Evolutionary conservation across 2,113 vertebrate genomes (phyloP).

Genomic region (Podarcis cretensis): DNA sequence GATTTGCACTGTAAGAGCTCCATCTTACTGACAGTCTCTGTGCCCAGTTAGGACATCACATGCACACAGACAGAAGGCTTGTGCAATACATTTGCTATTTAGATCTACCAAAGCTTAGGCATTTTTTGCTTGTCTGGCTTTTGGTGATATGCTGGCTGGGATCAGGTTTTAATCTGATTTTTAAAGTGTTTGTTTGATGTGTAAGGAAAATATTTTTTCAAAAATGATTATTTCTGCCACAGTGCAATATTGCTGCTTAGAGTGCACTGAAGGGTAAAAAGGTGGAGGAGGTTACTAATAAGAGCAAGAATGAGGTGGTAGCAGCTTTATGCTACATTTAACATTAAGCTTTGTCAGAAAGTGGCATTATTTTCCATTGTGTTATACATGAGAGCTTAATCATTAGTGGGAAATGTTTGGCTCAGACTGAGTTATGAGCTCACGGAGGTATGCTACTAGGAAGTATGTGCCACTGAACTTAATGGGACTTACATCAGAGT

Average conservation of each 20-base stretch:
- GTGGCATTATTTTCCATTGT: background rate
- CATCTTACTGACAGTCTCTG: background rate
- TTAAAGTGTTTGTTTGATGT: background rate
- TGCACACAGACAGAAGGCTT: background rate
- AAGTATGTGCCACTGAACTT: background rate
- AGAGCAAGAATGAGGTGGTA: slow-evolving; percentile 8
- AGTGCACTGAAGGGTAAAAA: slow-evolving; percentile 8
- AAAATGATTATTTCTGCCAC: slow-evolving; percentile 13
- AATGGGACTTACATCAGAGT: background rate
- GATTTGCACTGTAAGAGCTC: background rate
- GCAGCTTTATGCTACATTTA: slow-evolving; percentile 29
- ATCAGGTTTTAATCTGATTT: background rate
- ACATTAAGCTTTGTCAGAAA: slow-evolving; percentile 11
- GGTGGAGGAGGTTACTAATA: slow-evolving; percentile 35
- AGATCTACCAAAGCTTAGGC: background rate
- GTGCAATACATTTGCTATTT: background rate
- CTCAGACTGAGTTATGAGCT: background rate
- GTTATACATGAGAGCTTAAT: slow-evolving; percentile 12
- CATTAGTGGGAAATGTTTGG: background rate
- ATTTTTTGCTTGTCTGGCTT: background rate
- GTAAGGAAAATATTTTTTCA: background rate
- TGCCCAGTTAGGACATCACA: background rate
- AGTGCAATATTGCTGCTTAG: background rate
- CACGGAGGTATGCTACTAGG: background rate
- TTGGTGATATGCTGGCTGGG: background rate